A percentile compares a stretch with the other conserved stretches of the same genome.
These are phyloP conservation scores for Myrmecophaga tridactyla DNA, from an alignment of 2,113 vertebrate species.

Conservation along the genomic window DNA sequence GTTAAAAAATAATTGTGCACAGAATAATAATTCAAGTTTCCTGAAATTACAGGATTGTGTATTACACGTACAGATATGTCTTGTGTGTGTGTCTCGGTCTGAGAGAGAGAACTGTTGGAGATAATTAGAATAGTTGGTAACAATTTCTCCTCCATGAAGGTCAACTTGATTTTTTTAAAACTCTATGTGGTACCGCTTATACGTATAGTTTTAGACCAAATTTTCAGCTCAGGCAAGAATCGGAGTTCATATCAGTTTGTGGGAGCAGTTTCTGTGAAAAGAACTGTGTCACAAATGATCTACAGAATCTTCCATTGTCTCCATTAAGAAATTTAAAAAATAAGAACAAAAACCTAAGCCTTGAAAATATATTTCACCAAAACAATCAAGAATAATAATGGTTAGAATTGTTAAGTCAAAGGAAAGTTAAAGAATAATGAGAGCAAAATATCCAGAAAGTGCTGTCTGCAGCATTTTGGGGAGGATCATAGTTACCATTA, in stretches of 20 bases:
- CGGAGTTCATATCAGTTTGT: not conserved
- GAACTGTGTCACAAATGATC: not conserved
- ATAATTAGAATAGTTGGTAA: not conserved
- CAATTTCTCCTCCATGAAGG: not conserved
- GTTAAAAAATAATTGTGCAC: not conserved
- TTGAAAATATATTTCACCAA: constrained; percentile 42
- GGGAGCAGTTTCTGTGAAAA: not conserved
- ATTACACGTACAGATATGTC: not conserved
- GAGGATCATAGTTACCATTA: not conserved
- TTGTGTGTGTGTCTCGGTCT: not conserved
- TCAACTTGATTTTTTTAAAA: not conserved
- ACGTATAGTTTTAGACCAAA: not conserved
- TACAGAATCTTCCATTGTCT: not conserved
- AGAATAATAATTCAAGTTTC: not conserved
- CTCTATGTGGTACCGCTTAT: not conserved
- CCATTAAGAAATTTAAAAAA: constrained; percentile 29
- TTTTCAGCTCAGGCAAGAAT: not conserved
- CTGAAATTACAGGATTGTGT: not conserved
- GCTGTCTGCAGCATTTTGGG: not conserved
- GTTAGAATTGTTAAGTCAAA: constrained; percentile 41
- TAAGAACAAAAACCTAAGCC: constrained; percentile 32
- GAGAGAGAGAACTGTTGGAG: not conserved
- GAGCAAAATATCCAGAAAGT: not conserved
- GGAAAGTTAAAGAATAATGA: not conserved
- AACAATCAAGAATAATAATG: not conserved